Evolutionary conservation across 2,888 invertebrate genomes (phyloP).

Genomic region (Hyposoter didymator): DNA sequence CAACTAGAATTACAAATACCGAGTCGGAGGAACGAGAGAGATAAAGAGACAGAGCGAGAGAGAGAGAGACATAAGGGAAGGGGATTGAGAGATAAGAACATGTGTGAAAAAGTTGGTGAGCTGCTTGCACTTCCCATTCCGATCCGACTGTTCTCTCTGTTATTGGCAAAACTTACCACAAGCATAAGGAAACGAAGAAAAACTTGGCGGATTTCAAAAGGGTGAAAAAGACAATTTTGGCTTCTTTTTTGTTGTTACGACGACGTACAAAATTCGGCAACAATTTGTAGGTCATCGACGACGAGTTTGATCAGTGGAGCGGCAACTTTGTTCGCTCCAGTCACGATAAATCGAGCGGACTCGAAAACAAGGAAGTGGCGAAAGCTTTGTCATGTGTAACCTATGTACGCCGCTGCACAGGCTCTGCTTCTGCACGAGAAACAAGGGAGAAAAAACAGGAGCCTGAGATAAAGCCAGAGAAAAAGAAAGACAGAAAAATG

Average conservation of each 20-base stretch:
- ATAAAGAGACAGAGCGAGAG: background rate
- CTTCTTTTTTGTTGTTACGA: background rate
- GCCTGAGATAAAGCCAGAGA: background rate
- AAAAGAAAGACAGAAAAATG: background rate
- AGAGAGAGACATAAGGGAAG: too few species aligned
- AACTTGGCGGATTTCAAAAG: background rate
- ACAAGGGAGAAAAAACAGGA: background rate
- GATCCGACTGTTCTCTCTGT: background rate
- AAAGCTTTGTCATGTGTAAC: slow-evolving; percentile 20
- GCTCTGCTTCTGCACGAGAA: background rate
- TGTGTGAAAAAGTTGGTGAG: background rate
- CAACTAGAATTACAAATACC: background rate
- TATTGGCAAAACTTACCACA: too few species aligned
- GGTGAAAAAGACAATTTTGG: background rate
- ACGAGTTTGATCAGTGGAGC: slow-evolving; percentile 50
- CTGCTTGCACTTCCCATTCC: background rate
- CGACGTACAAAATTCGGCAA: slow-evolving; percentile 22
- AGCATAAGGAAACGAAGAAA: background rate
- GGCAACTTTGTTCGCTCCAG: slow-evolving; percentile 49
- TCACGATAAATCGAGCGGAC: slow-evolving; percentile 54
- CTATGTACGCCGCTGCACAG: background rate
- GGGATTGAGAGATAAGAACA: background rate
- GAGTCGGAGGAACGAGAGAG: background rate
- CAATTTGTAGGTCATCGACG: slow-evolving; percentile 42
- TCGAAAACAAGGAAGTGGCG: slow-evolving; percentile 41